Evolutionary conservation across 1,140 invertebrate species (phyloP), one percentile per base, ranked within the genome.

Genomic region (Cyclina sinensis): DNA sequence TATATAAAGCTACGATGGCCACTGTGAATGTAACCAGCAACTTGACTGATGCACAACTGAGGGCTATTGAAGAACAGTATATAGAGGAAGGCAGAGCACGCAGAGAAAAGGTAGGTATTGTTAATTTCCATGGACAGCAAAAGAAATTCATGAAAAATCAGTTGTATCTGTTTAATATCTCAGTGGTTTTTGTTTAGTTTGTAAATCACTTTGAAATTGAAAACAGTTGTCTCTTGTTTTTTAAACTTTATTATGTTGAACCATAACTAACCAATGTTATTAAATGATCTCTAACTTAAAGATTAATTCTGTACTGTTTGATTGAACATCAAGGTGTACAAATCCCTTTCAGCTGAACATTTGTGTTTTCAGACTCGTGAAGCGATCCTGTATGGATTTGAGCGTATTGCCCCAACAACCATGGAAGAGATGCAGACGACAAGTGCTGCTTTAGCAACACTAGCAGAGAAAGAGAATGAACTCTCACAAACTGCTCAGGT

Each of bases 391-490:
- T 48, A 84, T 80, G 90, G 88, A 0, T 88, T 91, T 80, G 83
- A 84, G 27, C 78, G 90, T 78, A 73, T 91, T n/a, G 65, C 73
- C 35, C 78, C 90, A 11, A 39, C 87, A 16, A 88, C 59, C 12
- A 54, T 89, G 43, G 88, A 89, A 85, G 88, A 88, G 32, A 78
- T 91, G 80, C 90, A 91, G 76, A 82, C 80, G 21, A 89, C 85
- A 51, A 89, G 88, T 68, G 84, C 90, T 39, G 87, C 88, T 35
- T 68, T 91, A 3, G 79, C 88, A 59, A 65, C 62, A n/a, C 35
- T 91, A 46, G 78, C 90, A 21, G 37, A 70, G 62, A 91, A 89
- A 80, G 88, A 91, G 35, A 86, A 89, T 57, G 90, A 91, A 88
- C 48, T 91, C 0, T 83, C 90, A 46, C 30, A 62, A 39, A 51